Conservation (phyloP, 2,113 vertebrate species). For the Caloenas nicobarica region DNA sequence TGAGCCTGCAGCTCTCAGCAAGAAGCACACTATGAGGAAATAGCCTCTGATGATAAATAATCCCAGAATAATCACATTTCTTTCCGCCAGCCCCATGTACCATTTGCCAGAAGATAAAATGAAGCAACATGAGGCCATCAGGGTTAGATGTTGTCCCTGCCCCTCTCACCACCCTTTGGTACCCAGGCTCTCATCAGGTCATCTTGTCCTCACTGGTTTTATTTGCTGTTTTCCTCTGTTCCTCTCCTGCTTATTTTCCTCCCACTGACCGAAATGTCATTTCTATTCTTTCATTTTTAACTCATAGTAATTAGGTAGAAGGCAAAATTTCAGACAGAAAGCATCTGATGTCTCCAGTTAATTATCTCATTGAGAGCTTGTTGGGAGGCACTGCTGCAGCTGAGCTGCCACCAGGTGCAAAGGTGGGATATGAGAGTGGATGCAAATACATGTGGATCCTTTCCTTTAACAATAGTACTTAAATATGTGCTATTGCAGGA, state of each 20-base stretch:
- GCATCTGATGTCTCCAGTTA: not conserved
- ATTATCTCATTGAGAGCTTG: constrained; percentile 35
- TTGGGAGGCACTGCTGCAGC: not conserved
- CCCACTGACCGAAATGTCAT: not conserved
- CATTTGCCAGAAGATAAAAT: not conserved
- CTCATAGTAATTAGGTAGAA: not conserved
- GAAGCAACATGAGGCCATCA: not conserved
- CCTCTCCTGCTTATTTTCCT: not conserved
- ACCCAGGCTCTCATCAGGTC: accelerated
- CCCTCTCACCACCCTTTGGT: not conserved
- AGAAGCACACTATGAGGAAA: not conserved
- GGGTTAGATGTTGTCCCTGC: not conserved
- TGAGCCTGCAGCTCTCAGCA: not conserved
- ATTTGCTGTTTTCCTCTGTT: not conserved
- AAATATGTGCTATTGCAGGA: not conserved
- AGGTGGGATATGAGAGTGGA: accelerated
- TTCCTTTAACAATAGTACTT: not conserved
- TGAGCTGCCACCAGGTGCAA: not conserved
- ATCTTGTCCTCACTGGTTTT: not conserved
- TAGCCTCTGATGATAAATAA: not conserved
- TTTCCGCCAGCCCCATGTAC: not conserved
- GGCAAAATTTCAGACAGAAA: not conserved
- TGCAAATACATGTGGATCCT: accelerated
- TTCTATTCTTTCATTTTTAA: not conserved
- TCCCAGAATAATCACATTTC: not conserved